These are phyloP conservation scores for Denticeps clupeoides DNA, from an alignment of 2,797 vertebrate species.

Conservation along the genomic window DNA sequence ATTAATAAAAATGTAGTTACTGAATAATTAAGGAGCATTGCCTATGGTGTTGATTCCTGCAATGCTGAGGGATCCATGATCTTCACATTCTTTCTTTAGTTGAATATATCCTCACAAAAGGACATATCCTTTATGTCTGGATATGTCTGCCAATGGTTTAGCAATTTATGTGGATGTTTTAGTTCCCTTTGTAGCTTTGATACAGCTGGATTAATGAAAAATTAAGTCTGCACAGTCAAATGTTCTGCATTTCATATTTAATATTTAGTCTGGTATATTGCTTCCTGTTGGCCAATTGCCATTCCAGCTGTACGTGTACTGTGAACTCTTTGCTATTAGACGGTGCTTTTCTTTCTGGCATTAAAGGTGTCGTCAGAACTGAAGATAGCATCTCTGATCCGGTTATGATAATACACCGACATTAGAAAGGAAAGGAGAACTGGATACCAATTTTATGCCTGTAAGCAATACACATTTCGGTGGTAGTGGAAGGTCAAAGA, in stretches of 20 bases:
- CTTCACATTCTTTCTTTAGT: too few relatives aligned
- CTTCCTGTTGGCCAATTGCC: slow-evolving; percentile 7
- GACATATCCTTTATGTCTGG: slow-evolving; percentile 5
- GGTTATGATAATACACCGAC: slow-evolving; percentile 1
- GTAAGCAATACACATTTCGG: slow-evolving; percentile 14
- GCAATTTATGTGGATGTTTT: slow-evolving; percentile 16
- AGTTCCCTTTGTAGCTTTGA: slow-evolving; percentile 15
- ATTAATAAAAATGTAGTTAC: too few relatives aligned
- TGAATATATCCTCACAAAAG: too few relatives aligned
- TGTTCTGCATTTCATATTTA: slow-evolving; percentile 11
- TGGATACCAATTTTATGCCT: slow-evolving; percentile 22
- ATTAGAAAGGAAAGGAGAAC: slow-evolving; percentile 14
- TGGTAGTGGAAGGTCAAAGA: slow-evolving; percentile 31
- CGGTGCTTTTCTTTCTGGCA: too few relatives aligned
- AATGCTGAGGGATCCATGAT: too few relatives aligned
- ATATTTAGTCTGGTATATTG: slow-evolving; percentile 10
- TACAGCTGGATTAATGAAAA: slow-evolving; percentile 20
- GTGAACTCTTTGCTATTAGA: too few relatives aligned
- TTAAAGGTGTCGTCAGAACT: background rate
- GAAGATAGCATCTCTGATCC: background rate
- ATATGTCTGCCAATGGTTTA: slow-evolving; percentile 12
- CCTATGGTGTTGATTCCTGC: too few relatives aligned
- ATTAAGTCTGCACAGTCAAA: slow-evolving; percentile 15
- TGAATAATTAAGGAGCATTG: too few relatives aligned
- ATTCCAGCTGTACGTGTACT: too few relatives aligned